These are phyloP conservation scores for Nycteola revayana DNA, from an alignment of 2,888 invertebrate species.

Conservation along the genomic window DNA sequence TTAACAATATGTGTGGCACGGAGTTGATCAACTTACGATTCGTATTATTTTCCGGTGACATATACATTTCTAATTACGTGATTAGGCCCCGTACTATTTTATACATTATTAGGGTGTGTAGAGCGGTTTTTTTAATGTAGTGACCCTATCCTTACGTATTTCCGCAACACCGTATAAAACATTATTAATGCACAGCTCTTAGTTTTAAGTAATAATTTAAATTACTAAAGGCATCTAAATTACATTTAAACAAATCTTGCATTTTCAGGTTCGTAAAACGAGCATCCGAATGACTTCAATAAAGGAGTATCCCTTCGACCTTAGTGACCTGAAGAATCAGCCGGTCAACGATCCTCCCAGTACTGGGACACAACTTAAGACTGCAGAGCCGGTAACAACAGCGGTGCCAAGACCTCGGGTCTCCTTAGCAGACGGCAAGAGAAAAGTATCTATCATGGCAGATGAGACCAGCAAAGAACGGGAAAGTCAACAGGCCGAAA, in stretches of 20 bases:
- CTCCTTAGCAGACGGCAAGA: constrained; percentile 65
- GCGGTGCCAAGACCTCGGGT: constrained; percentile 2
- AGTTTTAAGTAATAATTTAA: no score
- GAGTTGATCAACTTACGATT: no score
- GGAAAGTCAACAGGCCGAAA: constrained; percentile 85
- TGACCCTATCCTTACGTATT: no score
- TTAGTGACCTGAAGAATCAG: constrained; percentile 66
- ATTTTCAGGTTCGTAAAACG: constrained; percentile 72
- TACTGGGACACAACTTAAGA: neutral
- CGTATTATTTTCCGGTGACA: no score
- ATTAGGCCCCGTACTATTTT: no score
- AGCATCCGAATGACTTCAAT: constrained; percentile 79
- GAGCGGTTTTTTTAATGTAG: no score
- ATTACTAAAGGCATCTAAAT: neutral
- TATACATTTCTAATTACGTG: no score
- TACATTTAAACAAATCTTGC: neutral
- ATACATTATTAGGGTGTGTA: no score
- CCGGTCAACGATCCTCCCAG: constrained; percentile 12
- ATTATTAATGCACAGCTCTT: no score
- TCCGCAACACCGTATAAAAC: no score
- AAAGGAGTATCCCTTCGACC: constrained; percentile 77
- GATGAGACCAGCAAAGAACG: constrained; percentile 81
- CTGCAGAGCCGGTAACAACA: neutral
- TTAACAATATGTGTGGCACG: no score
- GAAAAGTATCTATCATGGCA: constrained; percentile 84